A percentile compares a stretch with the other conserved stretches of the same genome.
Conservation (phyloP, 2,888 invertebrate genomes). For the Lomographa bimaculata region DNA sequence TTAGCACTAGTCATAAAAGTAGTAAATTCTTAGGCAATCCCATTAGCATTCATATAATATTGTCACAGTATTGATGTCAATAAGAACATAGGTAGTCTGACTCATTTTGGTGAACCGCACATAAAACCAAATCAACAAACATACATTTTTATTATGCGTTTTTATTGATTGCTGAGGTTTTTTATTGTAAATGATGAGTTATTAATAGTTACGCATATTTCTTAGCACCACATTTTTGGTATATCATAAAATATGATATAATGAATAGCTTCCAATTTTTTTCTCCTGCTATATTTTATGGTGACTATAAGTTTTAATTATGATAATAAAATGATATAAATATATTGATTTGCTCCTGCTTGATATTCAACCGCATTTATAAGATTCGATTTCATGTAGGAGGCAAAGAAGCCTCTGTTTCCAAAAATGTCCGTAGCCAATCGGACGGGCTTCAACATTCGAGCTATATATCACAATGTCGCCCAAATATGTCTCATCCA, state of each 20-base stretch:
- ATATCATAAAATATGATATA: not conserved
- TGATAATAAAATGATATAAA: no score
- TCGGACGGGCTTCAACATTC: constrained; percentile 21
- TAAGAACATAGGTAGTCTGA: no score
- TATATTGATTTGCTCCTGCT: constrained; percentile 3
- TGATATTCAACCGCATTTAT: constrained; percentile 5
- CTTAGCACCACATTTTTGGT: no score
- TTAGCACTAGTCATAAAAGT: no score
- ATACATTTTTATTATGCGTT: not conserved
- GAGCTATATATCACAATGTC: constrained; percentile 54
- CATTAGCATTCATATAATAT: no score
- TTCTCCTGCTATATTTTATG: no score
- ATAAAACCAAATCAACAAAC: constrained; percentile 1
- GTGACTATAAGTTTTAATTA: no score
- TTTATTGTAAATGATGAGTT: constrained; percentile 4
- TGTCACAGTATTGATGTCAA: no score
- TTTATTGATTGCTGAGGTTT: not conserved
- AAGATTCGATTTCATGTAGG: constrained; percentile 19
- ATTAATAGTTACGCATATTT: constrained; percentile 1
- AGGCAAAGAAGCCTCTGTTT: constrained; percentile 21
- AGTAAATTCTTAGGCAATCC: no score
- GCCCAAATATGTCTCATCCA: constrained; percentile 63
- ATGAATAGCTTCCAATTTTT: no score
- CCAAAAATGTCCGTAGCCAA: constrained; percentile 26
- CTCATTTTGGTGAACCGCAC: no score